Conservation (phyloP, 2,113 vertebrate species). For the Elephas maximus region DNA sequence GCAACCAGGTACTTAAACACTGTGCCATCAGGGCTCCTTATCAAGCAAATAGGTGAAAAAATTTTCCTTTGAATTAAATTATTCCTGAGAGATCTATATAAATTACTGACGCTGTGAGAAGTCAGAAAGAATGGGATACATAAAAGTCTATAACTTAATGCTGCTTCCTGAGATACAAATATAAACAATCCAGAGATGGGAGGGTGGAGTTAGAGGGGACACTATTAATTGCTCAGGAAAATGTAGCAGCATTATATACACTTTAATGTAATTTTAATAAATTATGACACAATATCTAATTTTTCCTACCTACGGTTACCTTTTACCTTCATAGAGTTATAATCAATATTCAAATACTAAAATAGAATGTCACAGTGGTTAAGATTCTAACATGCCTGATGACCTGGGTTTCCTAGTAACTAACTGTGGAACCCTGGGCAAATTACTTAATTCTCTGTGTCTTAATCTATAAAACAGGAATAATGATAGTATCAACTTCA, state of each 20-base stretch:
- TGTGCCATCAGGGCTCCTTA: too few species aligned
- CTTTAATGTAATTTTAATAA: not conserved
- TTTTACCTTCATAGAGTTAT: not conserved
- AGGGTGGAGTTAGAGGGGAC: not conserved
- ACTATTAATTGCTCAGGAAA: not conserved
- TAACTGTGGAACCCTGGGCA: not conserved
- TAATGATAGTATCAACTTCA: not conserved
- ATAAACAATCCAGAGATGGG: not conserved
- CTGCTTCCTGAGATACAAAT: not conserved
- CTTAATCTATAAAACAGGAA: conserved; percentile 12
- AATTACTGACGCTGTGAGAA: not conserved
- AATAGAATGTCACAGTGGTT: not conserved
- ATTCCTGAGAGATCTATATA: not conserved
- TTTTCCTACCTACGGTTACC: not conserved
- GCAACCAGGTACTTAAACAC: too few species aligned
- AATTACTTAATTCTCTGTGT: not conserved
- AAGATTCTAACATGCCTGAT: not conserved
- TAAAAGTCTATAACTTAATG: not conserved
- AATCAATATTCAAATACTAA: conserved; percentile 42
- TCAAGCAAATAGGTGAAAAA: not conserved
- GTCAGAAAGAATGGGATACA: not conserved
- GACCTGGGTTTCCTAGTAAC: not conserved
- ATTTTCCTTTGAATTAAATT: not conserved
- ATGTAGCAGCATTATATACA: not conserved
- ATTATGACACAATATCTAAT: not conserved